Percentiles rank a stretch among this genome's conserved stretches.
These are phyloP conservation scores for Drosophila lini DNA, from an alignment of 1,140 invertebrate genomes.

Conservation along the genomic window DNA sequence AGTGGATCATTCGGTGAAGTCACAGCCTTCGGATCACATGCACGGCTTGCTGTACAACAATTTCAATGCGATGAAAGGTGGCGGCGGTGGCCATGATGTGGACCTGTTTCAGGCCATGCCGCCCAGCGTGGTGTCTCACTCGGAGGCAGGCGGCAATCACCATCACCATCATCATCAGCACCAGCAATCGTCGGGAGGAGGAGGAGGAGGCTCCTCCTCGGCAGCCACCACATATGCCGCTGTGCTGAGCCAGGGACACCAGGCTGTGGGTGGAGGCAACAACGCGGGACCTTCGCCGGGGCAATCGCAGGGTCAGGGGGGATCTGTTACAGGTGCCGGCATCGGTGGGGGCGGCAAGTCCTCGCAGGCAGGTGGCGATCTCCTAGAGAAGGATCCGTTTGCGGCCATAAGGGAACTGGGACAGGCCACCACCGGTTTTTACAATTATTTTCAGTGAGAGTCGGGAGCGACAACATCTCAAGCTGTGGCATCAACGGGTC, in stretches of 20 bases:
- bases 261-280: slow-evolving; percentile 37
- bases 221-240: slow-evolving; percentile 84
- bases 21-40: slow-evolving; percentile 51
- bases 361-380: slow-evolving; percentile 50
- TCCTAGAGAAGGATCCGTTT: slow-evolving; percentile 82
- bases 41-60: slow-evolving; percentile 75
- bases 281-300: slow-evolving; percentile 24
- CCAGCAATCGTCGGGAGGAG: slow-evolving; percentile 39
- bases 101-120: slow-evolving; percentile 67
- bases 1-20: slow-evolving; percentile 62
- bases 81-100: slow-evolving; percentile 58
- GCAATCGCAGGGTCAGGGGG: slow-evolving; percentile 39
- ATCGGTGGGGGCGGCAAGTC: slow-evolving; percentile 30
- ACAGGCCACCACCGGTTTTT: slow-evolving; percentile 83
- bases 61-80: slow-evolving; percentile 59
- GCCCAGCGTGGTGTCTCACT: slow-evolving; percentile 23
- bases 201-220: slow-evolving; percentile 31
- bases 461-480: slow-evolving; percentile 21
- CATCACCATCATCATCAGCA: slow-evolving; percentile 37
- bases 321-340: slow-evolving; percentile 27
- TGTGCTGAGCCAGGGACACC: slow-evolving; percentile 84
- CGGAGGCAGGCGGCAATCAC: slow-evolving; percentile 9
- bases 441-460: slow-evolving; percentile 84
- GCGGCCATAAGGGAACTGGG: slow-evolving; percentile 82
- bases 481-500: slow-evolving; percentile 67